These are phyloP conservation scores for Ammodytes dubius DNA, from an alignment of 2,113 vertebrate genomes.

Conservation along the genomic window DNA sequence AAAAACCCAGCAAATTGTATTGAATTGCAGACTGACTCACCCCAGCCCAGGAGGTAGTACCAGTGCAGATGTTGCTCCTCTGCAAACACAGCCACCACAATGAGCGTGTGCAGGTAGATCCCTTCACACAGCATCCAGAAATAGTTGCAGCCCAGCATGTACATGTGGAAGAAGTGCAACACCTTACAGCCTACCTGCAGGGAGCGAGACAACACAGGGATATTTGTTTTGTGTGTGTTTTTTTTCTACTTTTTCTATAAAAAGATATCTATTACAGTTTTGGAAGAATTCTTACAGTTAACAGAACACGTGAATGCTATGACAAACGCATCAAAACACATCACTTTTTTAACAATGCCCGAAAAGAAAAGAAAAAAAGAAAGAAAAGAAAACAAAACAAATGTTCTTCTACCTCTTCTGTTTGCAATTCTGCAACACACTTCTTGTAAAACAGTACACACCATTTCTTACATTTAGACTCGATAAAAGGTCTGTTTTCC, in stretches of 20 bases:
- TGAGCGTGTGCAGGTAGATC: slow-evolving; percentile 96
- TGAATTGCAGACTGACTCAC: slow-evolving; percentile 83
- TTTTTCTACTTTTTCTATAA: not conserved
- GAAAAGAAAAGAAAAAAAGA: too few relatives aligned
- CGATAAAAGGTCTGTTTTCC: too few relatives aligned
- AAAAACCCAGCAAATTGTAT: not conserved
- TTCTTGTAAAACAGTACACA: too few relatives aligned
- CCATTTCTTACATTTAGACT: too few relatives aligned
- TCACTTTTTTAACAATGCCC: too few relatives aligned
- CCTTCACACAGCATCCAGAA: slow-evolving; percentile 99
- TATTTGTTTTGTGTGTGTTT: not conserved
- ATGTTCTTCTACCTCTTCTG: too few relatives aligned
- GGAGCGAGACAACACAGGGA: slow-evolving; percentile 21
- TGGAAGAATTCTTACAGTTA: too few relatives aligned
- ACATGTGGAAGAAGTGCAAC: slow-evolving; percentile 95
- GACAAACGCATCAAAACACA: too few relatives aligned
- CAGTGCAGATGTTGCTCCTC: slow-evolving; percentile 93
- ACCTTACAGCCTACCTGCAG: slow-evolving; percentile 94
- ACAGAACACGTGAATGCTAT: too few relatives aligned
- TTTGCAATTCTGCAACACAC: too few relatives aligned
- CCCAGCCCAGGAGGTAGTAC: slow-evolving; percentile 99
- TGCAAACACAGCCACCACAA: slow-evolving; percentile 94
- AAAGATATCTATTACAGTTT: not conserved
- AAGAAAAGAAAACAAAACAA: too few relatives aligned
- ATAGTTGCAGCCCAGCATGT: slow-evolving; percentile 97